Conservation (phyloP, 2,113 vertebrate genomes). For the Odontesthes bonariensis region DNA sequence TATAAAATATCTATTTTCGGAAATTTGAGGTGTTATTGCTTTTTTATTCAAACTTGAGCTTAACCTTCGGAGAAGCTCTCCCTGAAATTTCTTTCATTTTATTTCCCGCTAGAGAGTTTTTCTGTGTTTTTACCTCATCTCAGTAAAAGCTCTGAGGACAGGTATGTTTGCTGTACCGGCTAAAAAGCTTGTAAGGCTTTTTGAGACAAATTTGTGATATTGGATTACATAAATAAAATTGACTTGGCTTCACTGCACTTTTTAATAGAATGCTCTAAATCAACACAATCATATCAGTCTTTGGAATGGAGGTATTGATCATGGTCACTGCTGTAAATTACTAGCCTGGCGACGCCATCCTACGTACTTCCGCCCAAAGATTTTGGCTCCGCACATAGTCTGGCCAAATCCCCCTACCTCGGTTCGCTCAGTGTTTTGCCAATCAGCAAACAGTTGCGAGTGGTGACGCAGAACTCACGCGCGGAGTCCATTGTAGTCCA, state of each 20-base stretch:
- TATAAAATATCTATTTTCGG: not conserved
- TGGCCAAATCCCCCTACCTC: too few relatives aligned
- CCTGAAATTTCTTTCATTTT: not conserved
- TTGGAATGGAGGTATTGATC: conserved; percentile 25
- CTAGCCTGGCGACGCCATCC: too few relatives aligned
- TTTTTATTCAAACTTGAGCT: not conserved
- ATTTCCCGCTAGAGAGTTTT: not conserved
- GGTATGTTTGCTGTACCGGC: not conserved
- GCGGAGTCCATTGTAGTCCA: too few relatives aligned
- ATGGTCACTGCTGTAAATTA: conserved; percentile 26
- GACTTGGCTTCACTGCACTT: conserved; percentile 17
- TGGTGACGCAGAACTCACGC: too few relatives aligned
- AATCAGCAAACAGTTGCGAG: too few relatives aligned
- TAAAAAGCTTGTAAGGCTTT: not conserved
- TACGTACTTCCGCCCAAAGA: too few relatives aligned
- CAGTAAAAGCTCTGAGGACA: not conserved
- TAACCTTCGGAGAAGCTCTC: not conserved
- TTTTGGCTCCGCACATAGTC: too few relatives aligned
- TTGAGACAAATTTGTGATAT: conserved; percentile 6
- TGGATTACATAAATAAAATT: conserved; percentile 18
- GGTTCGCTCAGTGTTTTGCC: too few relatives aligned
- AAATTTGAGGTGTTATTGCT: not conserved
- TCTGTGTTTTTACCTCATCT: not conserved
- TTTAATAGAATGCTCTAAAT: conserved; percentile 7
- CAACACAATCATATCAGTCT: conserved; percentile 13